These are phyloP conservation scores for Oreotrochilus melanogaster DNA, from an alignment of 2,113 vertebrate species.

Conservation along the genomic window DNA sequence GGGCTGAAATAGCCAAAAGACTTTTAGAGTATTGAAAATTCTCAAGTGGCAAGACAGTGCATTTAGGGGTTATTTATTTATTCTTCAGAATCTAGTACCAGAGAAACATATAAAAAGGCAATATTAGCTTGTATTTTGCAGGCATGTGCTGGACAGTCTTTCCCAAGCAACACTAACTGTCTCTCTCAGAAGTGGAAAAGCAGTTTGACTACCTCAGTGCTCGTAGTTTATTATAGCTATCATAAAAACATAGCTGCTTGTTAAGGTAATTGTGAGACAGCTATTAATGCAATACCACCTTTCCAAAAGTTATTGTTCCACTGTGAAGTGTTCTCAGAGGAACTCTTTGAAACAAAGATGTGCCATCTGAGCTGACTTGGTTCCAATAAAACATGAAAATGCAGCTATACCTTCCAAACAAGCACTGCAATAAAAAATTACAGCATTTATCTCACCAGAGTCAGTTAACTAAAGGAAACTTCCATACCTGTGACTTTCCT, in stretches of 20 bases:
- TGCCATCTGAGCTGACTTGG: background rate
- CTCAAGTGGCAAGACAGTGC: background rate
- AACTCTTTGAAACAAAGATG: conserved; percentile 42
- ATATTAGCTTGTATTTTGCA: background rate
- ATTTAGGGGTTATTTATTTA: background rate
- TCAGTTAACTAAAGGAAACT: conserved; percentile 12
- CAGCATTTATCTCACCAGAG: background rate
- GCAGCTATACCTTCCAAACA: conserved; percentile 6
- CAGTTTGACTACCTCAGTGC: background rate
- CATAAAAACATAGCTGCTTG: conserved; percentile 6
- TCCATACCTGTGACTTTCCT: background rate
- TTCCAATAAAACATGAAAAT: conserved; percentile 27
- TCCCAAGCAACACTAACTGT: background rate
- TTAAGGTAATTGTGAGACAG: conserved; percentile 42
- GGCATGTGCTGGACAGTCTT: background rate
- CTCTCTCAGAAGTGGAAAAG: background rate
- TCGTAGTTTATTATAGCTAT: conserved; percentile 18
- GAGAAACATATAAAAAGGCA: background rate
- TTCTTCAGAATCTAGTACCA: background rate
- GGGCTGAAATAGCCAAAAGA: background rate
- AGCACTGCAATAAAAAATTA: background rate
- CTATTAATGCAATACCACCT: conserved; percentile 40
- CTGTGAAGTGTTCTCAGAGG: conserved; percentile 37
- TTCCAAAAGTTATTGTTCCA: conserved; percentile 37
- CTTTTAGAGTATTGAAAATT: background rate